Evolutionary conservation across 2,888 invertebrate genomes (phyloP).

Genomic region (Prosopocoilus inquinatus): DNA sequence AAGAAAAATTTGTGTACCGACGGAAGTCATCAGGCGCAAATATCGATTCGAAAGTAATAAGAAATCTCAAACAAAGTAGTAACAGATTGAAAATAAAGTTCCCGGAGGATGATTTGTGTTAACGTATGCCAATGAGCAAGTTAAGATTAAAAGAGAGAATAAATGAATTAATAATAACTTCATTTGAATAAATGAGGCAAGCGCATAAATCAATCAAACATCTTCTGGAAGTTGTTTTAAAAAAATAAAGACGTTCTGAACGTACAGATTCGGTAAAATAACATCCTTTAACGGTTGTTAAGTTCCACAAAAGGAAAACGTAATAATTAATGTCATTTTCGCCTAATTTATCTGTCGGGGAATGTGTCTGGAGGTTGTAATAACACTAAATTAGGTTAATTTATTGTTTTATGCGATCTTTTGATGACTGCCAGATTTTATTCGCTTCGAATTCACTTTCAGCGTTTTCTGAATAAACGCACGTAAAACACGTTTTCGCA

Average conservation of each 20-base stretch:
- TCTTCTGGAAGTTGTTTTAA: too few species aligned
- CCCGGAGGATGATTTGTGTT: background rate
- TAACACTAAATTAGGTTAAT: conserved; percentile 24
- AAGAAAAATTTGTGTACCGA: too few species aligned
- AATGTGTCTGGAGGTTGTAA: conserved; percentile 24
- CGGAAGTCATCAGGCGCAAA: too few species aligned
- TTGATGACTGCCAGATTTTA: conserved; percentile 1
- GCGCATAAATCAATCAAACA: too few species aligned
- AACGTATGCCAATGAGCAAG: background rate
- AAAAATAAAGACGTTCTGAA: background rate
- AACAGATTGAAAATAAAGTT: background rate
- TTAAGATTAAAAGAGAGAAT: too few species aligned
- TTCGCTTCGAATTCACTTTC: too few species aligned
- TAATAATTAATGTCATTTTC: conserved; percentile 21
- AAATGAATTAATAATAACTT: too few species aligned
- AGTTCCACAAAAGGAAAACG: conserved; percentile 4
- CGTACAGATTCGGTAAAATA: background rate
- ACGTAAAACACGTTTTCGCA: too few species aligned
- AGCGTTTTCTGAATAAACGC: too few species aligned
- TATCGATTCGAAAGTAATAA: too few species aligned
- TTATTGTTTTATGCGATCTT: conserved; percentile 10
- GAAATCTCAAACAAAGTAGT: background rate
- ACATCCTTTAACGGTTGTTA: background rate
- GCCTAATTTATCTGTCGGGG: conserved; percentile 20
- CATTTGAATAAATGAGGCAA: too few species aligned